Evolutionary conservation across 2,113 vertebrate species (phyloP).

Genomic region (Symphodus melops): DNA sequence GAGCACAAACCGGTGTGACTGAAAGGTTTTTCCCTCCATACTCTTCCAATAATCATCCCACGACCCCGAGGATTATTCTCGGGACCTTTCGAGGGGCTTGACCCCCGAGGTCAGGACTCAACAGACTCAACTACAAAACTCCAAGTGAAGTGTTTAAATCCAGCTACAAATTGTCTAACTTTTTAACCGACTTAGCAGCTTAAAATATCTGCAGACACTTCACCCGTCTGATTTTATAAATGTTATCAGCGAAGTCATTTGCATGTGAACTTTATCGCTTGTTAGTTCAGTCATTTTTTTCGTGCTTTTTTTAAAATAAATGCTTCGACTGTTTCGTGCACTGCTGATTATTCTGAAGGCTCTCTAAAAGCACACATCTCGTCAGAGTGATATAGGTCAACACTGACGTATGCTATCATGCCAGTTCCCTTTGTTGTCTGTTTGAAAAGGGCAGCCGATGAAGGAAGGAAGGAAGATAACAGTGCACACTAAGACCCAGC

Average conservation of each 20-base stretch:
- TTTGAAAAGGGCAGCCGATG: constrained; percentile 59
- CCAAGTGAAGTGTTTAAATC: background rate
- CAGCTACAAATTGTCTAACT: background rate
- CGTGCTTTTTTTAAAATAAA: background rate
- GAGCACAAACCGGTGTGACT: background rate
- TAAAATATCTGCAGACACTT: background rate
- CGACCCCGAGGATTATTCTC: background rate
- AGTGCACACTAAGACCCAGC: background rate
- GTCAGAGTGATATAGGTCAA: constrained; percentile 46
- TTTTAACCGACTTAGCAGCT: background rate
- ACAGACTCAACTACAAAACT: background rate
- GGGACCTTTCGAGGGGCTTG: background rate
- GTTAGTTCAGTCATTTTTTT: background rate
- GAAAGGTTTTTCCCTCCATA: background rate
- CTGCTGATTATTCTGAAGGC: constrained; percentile 10
- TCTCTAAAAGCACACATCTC: constrained; percentile 7
- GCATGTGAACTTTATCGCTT: too few species aligned
- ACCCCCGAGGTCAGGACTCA: background rate
- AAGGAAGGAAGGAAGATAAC: constrained; percentile 23
- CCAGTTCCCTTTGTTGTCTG: constrained; percentile 28
- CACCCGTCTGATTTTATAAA: too few species aligned
- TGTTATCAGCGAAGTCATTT: too few species aligned
- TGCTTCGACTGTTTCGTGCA: background rate
- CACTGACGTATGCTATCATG: constrained; percentile 13
- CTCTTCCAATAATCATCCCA: background rate